Evolutionary conservation across 2,888 invertebrate genomes (phyloP), one percentile per base, ranked within the genome.

Genomic region (Neuroscelio doddi): DNA sequence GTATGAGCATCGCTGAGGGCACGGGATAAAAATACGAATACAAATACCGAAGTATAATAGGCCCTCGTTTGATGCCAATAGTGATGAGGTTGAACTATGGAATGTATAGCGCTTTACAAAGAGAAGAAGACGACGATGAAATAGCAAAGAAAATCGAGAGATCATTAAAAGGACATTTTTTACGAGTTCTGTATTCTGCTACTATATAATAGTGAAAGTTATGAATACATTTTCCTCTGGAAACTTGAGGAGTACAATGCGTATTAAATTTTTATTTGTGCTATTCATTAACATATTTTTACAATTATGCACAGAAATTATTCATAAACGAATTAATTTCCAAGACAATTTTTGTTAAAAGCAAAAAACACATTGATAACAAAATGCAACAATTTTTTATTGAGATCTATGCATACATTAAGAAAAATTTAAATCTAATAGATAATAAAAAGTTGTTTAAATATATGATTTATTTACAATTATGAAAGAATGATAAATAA

Each of bases 1-100:
- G 70, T 55, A 72, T 76, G 77, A 78, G 77, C 71, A 69, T 68
- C 76, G 52, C 76, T 74, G 77, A 58, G 72, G 71, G 72, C 71
- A 73, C 67, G 70, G 75, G 73, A 79, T 76, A 76, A 81, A 82
- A 80, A 77, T 75, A 72, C 71, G 77, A 77, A 81, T 80, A 78
- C 76, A 78, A 79, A 79, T 77, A 75, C 69, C 65, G 73, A 66
- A 68, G 67, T 73, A 81, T 78, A 80, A 80, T 81, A 73, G 78
- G 70, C 65, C 64, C 66, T 61, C 70, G 68, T 68, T 68, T 75
- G 76, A 75, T 77, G 74, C 72, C 74, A 78, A 79, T 80, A 80
- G 74, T 78, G 80, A 82, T 80, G 78, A 80, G 77, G 68, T 53
- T 71, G 69, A 74, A 70, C 70, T 61, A 61, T 73, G 94, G 0